phyloP scores from a whole-genome alignment of 2,888 invertebrate genomes.

The Nebria salina region DNA sequence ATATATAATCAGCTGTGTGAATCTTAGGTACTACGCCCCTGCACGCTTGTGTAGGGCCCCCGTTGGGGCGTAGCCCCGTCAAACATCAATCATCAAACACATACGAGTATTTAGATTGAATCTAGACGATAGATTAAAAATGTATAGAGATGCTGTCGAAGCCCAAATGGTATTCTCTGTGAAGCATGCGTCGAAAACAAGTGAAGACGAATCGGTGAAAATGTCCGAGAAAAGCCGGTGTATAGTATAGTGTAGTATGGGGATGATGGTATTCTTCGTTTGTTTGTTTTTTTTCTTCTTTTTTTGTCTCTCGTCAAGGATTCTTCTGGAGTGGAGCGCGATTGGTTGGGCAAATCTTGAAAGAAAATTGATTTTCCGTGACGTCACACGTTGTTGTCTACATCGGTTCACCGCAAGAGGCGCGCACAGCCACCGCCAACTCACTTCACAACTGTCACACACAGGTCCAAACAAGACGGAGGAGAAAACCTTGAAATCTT shows the following conservation, averaged over 20 bases:
- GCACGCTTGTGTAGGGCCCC: neutral
- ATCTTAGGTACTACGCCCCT: neutral
- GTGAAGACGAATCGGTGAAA: too few relatives aligned
- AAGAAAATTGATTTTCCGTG: constrained; percentile 58
- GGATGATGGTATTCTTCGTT: neutral
- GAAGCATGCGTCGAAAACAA: too few relatives aligned
- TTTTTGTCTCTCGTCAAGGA: constrained; percentile 46
- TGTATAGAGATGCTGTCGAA: too few relatives aligned
- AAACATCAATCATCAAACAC: neutral
- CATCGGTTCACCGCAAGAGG: constrained; percentile 6
- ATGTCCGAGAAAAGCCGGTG: neutral
- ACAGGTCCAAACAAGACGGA: neutral
- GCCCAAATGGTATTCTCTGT: too few relatives aligned
- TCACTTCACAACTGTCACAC: constrained; percentile 8
- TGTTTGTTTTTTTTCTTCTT: neutral
- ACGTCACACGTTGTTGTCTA: constrained; percentile 49
- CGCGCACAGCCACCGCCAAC: neutral
- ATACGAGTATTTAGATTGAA: neutral
- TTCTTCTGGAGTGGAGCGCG: constrained; percentile 45
- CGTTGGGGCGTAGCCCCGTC: neutral
- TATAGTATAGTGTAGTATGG: too few relatives aligned
- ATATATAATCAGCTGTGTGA: neutral
- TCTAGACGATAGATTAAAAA: neutral
- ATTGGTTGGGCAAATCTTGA: constrained; percentile 54
- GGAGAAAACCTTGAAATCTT: neutral